Percentiles rank a stretch among this genome's conserved stretches.
phyloP scores from a whole-genome alignment of 2,888 invertebrate genomes.

The Apodemia hepburni region DNA sequence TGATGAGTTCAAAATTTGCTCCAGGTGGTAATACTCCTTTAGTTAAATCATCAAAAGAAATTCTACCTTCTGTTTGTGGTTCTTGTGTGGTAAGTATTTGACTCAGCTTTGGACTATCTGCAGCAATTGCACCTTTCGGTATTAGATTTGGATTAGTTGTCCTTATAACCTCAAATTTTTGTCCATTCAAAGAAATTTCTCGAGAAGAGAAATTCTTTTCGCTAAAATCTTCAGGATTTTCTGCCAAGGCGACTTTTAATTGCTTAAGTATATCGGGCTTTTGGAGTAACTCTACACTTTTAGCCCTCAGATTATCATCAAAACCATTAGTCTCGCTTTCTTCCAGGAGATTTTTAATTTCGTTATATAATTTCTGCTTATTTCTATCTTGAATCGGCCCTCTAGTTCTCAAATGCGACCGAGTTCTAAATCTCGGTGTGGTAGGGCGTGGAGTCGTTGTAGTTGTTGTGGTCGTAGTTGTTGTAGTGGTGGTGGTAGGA shows the following conservation, averaged over 20 bases:
- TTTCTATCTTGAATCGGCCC: constrained; percentile 72
- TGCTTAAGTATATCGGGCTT: constrained; percentile 88
- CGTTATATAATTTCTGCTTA: constrained; percentile 80
- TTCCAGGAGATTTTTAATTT: constrained; percentile 75
- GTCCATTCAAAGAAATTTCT: constrained; percentile 87
- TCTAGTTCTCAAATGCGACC: constrained; percentile 57
- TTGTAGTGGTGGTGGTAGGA: constrained; percentile 84
- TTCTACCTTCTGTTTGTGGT: constrained; percentile 80
- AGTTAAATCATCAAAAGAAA: constrained; percentile 88
- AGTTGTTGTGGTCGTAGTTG: constrained; percentile 83
- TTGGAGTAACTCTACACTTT: constrained; percentile 80
- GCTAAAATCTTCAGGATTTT: constrained; percentile 82
- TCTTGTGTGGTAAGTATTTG: constrained; percentile 63
- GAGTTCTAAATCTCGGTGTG: constrained; percentile 54
- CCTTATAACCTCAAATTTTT: constrained; percentile 86
- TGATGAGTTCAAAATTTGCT: constrained; percentile 89
- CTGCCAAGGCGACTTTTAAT: constrained; percentile 85
- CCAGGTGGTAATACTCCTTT: constrained; percentile 89
- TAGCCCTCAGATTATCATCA: constrained; percentile 70
- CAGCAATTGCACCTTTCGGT: constrained; percentile 78
- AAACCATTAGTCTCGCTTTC: constrained; percentile 80
- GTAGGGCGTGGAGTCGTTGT: constrained; percentile 63
- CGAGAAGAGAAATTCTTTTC: constrained; percentile 86
- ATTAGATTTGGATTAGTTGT: constrained; percentile 86
- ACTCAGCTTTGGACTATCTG: constrained; percentile 61